Evolutionary conservation across 2,797 vertebrate genomes (phyloP).

Genomic region (Erpetoichthys calabaricus): DNA sequence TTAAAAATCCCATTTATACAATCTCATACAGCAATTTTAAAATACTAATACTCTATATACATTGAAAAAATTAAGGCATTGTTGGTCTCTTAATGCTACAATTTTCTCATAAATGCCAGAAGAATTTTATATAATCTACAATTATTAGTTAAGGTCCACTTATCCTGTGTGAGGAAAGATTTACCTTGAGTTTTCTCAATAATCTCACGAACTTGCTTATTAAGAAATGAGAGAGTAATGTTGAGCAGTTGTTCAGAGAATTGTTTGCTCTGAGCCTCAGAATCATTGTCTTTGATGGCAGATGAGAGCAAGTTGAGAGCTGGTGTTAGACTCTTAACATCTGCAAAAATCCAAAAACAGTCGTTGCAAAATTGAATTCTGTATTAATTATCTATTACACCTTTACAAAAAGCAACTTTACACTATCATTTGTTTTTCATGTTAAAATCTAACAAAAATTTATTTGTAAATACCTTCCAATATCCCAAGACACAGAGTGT

Average conservation of each 20-base stretch:
- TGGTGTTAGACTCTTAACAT: slow-evolving; percentile 63
- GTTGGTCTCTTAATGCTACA: too few species aligned
- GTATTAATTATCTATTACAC: background rate
- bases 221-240: slow-evolving; percentile 71
- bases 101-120: too few species aligned
- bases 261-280: slow-evolving; percentile 75
- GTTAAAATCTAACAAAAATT: background rate
- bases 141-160: background rate
- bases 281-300: slow-evolving; percentile 68
- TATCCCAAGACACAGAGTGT: too few species aligned
- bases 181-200: slow-evolving; percentile 52
- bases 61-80: too few species aligned
- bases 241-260: slow-evolving; percentile 85
- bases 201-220: slow-evolving; percentile 61
- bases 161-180: slow-evolving; percentile 52
- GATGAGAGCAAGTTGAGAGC: slow-evolving; percentile 72
- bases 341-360: slow-evolving; percentile 33
- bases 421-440: background rate
- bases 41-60: background rate
- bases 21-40: too few species aligned
- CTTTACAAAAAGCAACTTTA: background rate
- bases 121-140: too few species aligned
- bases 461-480: background rate
- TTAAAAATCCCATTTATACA: too few species aligned
- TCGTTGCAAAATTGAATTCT: background rate